These are phyloP conservation scores for Luidia sarsii DNA, from an alignment of 53 echinoderm and acorn worm species.

Conservation along the genomic window DNA sequence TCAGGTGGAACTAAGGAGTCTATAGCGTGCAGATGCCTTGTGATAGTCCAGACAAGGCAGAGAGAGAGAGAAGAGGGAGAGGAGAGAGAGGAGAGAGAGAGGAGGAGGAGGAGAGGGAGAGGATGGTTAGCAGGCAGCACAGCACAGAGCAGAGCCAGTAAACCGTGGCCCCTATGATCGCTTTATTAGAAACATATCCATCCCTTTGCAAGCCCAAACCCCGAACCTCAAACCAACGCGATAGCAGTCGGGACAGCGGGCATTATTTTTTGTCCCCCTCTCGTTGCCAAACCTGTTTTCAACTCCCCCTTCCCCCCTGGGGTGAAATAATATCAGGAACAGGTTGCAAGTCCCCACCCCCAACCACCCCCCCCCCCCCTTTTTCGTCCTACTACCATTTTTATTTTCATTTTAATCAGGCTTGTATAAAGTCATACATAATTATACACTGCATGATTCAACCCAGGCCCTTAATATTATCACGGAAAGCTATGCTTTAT, in stretches of 20 bases:
- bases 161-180: conserved; percentile 41
- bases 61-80: conserved; percentile 26
- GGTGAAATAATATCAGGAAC: no score
- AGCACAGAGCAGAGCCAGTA: conserved; percentile 3
- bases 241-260: no score
- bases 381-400: background rate
- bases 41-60: conserved; percentile 38
- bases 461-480: no score
- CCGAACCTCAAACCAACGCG: no score
- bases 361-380: background rate
- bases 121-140: background rate
- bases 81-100: conserved; percentile 10
- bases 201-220: conserved; percentile 4
- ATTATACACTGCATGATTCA: no score
- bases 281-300: no score
- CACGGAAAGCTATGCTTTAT: no score
- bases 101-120: background rate
- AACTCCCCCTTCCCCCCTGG: no score
- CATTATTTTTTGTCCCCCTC: no score
- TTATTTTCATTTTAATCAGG: no score
- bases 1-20: conserved; percentile 57
- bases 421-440: no score
- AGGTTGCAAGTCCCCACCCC: no score
- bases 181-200: conserved; percentile 60
- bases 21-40: conserved; percentile 57